Percentiles rank a stretch among this genome's conserved stretches.
Conservation (phyloP, 2,888 invertebrate genomes). For the Ctenicera cuprea region DNA sequence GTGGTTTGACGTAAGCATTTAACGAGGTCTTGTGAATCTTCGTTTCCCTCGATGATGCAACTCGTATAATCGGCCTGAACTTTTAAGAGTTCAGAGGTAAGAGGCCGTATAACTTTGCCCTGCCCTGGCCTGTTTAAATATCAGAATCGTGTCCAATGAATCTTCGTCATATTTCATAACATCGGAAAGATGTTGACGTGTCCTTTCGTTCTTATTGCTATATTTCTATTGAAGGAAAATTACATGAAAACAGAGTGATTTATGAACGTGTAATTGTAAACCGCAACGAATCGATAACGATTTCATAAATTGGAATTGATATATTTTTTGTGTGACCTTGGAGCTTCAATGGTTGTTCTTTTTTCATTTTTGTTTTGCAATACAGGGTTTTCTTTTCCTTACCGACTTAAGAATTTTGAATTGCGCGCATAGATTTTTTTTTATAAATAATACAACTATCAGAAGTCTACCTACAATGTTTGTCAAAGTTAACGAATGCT, state of each 20-base stretch:
- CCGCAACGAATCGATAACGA: not conserved
- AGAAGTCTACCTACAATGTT: too few relatives aligned
- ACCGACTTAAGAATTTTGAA: too few relatives aligned
- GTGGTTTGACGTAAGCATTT: slow-evolving; percentile 22
- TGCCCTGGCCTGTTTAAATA: slow-evolving; percentile 53
- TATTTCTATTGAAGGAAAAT: slow-evolving; percentile 20
- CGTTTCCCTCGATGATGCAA: slow-evolving; percentile 43
- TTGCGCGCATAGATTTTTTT: too few relatives aligned
- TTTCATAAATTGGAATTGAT: slow-evolving; percentile 11
- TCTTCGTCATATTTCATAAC: slow-evolving; percentile 40
- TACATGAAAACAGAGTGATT: slow-evolving; percentile 12
- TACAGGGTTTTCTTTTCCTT: too few relatives aligned
- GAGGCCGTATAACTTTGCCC: slow-evolving; percentile 52
- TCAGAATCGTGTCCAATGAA: slow-evolving; percentile 46
- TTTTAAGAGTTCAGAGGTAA: slow-evolving; percentile 55
- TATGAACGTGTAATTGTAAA: slow-evolving; percentile 20
- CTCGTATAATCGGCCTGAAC: slow-evolving; percentile 52
- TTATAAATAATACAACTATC: too few relatives aligned
- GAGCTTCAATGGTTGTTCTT: not conserved
- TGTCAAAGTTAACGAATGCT: too few relatives aligned
- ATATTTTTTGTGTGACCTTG: slow-evolving; percentile 11
- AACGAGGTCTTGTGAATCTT: slow-evolving; percentile 39
- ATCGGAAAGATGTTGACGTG: slow-evolving; percentile 14
- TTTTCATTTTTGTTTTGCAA: too few relatives aligned
- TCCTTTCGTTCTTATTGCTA: slow-evolving; percentile 20